Conservation (phyloP, 2,888 invertebrate genomes). For the Argynnis bischoffii region DNA sequence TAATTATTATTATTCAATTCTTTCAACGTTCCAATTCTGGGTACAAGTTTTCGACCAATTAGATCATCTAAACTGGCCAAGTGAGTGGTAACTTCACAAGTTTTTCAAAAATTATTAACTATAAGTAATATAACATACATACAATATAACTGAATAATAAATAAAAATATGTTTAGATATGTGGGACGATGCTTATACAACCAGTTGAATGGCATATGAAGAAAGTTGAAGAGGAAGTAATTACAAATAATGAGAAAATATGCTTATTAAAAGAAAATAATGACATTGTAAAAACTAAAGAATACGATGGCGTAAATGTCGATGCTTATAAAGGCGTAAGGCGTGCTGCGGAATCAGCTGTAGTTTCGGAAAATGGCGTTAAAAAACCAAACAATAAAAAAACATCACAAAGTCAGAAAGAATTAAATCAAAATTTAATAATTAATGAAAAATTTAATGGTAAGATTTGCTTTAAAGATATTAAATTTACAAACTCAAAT, state of each 20-base stretch:
- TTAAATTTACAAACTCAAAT: background rate
- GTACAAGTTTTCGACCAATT: no score
- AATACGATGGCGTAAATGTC: conserved; percentile 49
- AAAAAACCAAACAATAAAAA: conserved; percentile 46
- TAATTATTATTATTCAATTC: no score
- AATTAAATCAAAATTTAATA: conserved; percentile 47
- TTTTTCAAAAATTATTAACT: no score
- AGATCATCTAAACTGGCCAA: no score
- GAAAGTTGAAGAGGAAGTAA: conserved; percentile 63
- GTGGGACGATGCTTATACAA: conserved; percentile 81
- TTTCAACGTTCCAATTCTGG: no score
- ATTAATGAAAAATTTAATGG: conserved; percentile 53
- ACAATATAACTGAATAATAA: background rate
- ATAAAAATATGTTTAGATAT: conserved; percentile 63
- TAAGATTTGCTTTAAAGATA: conserved; percentile 40
- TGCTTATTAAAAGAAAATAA: conserved; percentile 61
- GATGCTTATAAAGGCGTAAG: conserved; percentile 37
- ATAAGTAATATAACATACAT: no score
- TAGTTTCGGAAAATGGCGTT: conserved; percentile 43
- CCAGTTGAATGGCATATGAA: conserved; percentile 83
- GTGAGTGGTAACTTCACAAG: no score
- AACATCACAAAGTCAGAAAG: conserved; percentile 55
- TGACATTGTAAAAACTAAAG: conserved; percentile 56
- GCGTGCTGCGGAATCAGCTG: conserved; percentile 43
- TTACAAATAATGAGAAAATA: conserved; percentile 61